Evolutionary conservation across 1,140 invertebrate genomes (phyloP), one percentile per base, ranked within the genome.

Genomic region (Sipha flava): DNA sequence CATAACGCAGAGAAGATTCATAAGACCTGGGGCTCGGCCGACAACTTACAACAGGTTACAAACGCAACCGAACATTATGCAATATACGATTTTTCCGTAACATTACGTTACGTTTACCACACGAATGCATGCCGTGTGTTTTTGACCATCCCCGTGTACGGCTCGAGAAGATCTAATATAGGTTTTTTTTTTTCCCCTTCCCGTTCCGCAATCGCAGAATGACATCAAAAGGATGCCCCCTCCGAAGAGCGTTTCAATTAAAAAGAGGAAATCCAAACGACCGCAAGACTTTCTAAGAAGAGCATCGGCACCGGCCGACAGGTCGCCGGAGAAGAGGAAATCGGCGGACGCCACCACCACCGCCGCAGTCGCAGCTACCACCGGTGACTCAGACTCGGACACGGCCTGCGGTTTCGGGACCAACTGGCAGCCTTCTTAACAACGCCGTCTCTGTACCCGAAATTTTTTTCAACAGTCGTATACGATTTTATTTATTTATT

Each of bases 1-100:
- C 82, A 81, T 82, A 83, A 68, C 85, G 84, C 81, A 1, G 88
- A 90, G 45, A 90, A 90, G 84, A 86, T 93, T 21, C 90, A 93
- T 83, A 95, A 95, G 86, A 90, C 88, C 1, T 95, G 93, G 93
- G 94, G 94, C 29, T 95, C 93, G 1, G 93, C 92, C 5, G 94
- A 95, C 84, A 94, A 94, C 84, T 89, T 95, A 79, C 87, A 86
- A 70, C 66, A 70, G 40, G 40, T 47, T 26, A 47, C 43, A 3
- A 68, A n/a, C n/a, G n/a, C n/a, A n/a, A n/a, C n/a, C n/a, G n/a
- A n/a, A n/a, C n/a, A n/a, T n/a, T n/a, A n/a, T n/a, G n/a, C n/a
- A n/a, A n/a, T n/a, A n/a, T n/a, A n/a, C n/a, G n/a, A n/a, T n/a
- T n/a, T n/a, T n/a, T n/a, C n/a, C n/a, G n/a, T n/a, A n/a, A n/a